Base-by-base conservation (phyloP, 37 sponge, comb jelly and placozoan genomes). In the Geodia barretti region DNA sequence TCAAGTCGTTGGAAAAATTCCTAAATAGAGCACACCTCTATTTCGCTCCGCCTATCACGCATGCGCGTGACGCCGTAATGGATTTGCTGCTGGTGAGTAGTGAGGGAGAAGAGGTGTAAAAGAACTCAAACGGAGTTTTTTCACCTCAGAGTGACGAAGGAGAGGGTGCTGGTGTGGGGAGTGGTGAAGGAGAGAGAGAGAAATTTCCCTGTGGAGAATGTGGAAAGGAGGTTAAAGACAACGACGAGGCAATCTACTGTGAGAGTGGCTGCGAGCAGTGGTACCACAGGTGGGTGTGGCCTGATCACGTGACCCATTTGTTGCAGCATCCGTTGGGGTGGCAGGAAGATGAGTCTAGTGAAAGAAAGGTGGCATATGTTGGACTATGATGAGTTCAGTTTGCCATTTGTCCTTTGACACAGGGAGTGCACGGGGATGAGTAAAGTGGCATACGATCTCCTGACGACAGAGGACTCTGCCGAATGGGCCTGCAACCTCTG, bases 401-500 rank as follows among this genome's bases (percentile, higher is more conserved):
- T n/a, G n/a, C n/a, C n/a, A n/a, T n/a, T n/a, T n/a, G n/a, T n/a
- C n/a, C n/a, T n/a, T n/a, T 39, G 30, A 24, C 66, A 71, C 73
- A 72, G 94, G 68, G 69, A 74, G 21, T 95, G 96, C 60, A 86
- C 90, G 34, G 92, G 92, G 0, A 89, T 95, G 91, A 90, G 84
- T 38, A 78, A 82, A 31, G 28, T 75, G 38, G 96, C 96, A 1
- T 95, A 90, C 60, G 78, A 92, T 30, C 85, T 95, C n/a, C 86
- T 95, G 66, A 92, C 85, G 19, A 70, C 73, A 35, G 96, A 95
- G 68, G 90, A 86, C 60, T 81, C 82, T 1, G 96, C 96, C 2
- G 90, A 92, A 41, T 95, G 96, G 96, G 91, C 88, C n/a, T 95
- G 96, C 78, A 92, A 95, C 79, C 64, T 41, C 35, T 95, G 96